These are phyloP conservation scores for Eugnorisma glareosa DNA, from an alignment of 2,888 invertebrate species.

Conservation along the genomic window DNA sequence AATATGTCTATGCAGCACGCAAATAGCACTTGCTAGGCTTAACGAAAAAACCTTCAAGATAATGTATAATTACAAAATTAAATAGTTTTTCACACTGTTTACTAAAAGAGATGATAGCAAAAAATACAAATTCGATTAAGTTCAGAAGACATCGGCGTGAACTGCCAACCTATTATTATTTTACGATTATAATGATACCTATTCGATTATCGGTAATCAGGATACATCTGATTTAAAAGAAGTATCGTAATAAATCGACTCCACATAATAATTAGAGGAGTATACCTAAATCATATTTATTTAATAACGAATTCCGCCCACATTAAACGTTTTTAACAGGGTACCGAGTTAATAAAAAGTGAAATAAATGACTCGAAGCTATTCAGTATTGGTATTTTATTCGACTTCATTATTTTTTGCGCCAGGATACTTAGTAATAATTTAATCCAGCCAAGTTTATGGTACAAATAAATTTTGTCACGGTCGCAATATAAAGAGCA, in stretches of 20 bases:
- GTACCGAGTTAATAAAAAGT: conserved; percentile 45
- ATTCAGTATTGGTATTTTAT: conserved; percentile 1
- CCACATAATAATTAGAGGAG: conserved; percentile 42
- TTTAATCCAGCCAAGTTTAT: conserved; percentile 45
- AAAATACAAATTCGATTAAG: conserved; percentile 22
- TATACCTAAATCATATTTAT: conserved; percentile 36
- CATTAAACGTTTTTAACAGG: conserved; percentile 29
- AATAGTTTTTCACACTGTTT: neutral
- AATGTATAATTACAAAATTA: neutral
- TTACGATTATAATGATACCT: conserved; percentile 24
- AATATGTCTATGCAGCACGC: neutral
- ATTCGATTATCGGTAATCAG: conserved; percentile 42
- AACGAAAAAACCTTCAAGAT: conserved; percentile 19
- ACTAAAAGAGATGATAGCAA: conserved; percentile 2
- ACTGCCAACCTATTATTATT: conserved; percentile 39
- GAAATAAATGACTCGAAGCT: conserved; percentile 21
- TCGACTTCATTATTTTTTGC: conserved; percentile 43
- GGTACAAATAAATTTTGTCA: conserved; percentile 43
- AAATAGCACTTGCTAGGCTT: neutral
- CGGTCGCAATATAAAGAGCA: conserved; percentile 38
- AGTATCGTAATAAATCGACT: conserved; percentile 43
- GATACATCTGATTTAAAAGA: conserved; percentile 20
- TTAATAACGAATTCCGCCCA: conserved; percentile 37
- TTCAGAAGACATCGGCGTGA: conserved; percentile 25
- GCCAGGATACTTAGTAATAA: conserved; percentile 31